These are phyloP conservation scores for Drosophila barbarae DNA, from an alignment of 2,888 invertebrate genomes.

Conservation along the genomic window DNA sequence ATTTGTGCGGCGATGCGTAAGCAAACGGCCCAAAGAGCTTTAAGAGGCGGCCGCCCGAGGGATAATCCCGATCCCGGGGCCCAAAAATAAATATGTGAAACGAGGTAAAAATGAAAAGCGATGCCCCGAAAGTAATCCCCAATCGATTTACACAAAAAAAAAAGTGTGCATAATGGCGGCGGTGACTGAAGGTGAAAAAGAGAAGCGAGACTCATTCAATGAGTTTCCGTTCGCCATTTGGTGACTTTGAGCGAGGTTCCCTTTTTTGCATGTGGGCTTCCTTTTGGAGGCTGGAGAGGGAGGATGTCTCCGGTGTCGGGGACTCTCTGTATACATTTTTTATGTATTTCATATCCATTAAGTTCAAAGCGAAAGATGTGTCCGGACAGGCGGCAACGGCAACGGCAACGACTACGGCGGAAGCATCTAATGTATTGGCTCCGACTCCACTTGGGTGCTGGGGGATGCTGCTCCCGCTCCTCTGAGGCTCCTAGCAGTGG, in stretches of 20 bases:
- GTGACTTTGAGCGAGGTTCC: conserved; percentile 58
- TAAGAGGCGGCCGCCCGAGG: conserved; percentile 30
- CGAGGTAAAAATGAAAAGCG: conserved; percentile 70
- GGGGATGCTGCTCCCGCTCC: conserved; percentile 12
- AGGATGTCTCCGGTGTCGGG: conserved; percentile 17
- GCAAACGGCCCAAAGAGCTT: conserved; percentile 50
- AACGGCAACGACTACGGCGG: conserved; percentile 25
- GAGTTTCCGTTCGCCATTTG: conserved; percentile 65
- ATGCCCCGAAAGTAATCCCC: conserved; percentile 64
- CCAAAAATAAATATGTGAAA: conserved; percentile 65
- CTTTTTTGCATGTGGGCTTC: conserved; percentile 54
- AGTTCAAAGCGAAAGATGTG: conserved; percentile 71
- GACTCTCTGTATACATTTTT: conserved; percentile 61
- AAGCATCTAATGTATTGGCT: conserved; percentile 67
- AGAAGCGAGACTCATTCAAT: conserved; percentile 57
- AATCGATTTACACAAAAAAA: conserved; percentile 58
- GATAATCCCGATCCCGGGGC: conserved; percentile 54
- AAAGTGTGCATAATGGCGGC: conserved; percentile 4
- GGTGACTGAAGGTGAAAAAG: conserved; percentile 8
- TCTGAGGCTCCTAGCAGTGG: conserved; percentile 10
- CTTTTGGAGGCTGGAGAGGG: not conserved
- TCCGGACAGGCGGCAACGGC: conserved; percentile 49
- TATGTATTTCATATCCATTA: conserved; percentile 74
- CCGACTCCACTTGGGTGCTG: conserved; percentile 33
- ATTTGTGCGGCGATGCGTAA: conserved; percentile 68